A percentile compares a stretch with the other conserved stretches of the same genome.
phyloP scores from a whole-genome alignment of 2,797 vertebrate genomes.

The Heliangelus exortis region DNA sequence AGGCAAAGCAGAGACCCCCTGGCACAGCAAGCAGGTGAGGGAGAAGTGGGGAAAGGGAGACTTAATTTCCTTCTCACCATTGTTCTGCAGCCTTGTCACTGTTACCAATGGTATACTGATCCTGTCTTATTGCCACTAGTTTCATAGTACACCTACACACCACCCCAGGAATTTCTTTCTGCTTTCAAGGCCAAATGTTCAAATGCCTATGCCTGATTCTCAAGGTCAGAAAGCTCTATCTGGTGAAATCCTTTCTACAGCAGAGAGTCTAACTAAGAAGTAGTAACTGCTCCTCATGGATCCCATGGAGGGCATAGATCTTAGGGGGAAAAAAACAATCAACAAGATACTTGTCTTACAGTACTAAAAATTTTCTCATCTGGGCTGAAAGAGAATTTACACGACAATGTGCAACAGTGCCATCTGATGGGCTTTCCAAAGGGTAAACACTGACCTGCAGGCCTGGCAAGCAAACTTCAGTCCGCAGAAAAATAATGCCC shows the following conservation, averaged over 20 bases:
- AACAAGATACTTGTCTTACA: neutral
- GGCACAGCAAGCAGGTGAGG: neutral
- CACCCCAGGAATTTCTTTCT: neutral
- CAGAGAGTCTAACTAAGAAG: neutral
- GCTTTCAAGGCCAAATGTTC: neutral
- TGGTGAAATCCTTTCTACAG: neutral
- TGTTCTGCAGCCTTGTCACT: neutral
- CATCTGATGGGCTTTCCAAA: constrained; percentile 64
- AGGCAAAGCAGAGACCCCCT: neutral
- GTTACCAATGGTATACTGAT: too few relatives aligned
- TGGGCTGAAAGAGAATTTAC: neutral
- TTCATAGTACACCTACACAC: neutral
- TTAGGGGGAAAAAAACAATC: too few relatives aligned
- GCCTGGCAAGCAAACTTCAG: neutral
- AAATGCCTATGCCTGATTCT: neutral
- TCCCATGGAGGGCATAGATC: neutral
- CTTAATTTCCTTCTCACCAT: neutral
- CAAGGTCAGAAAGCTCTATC: neutral
- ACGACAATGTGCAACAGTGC: constrained; percentile 51
- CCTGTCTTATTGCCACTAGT: neutral
- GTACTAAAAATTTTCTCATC: neutral
- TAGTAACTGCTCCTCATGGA: neutral
- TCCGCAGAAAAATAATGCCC: neutral
- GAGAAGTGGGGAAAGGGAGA: neutral
- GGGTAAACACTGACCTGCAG: neutral